Base-by-base conservation (phyloP, 2,888 invertebrate genomes). In the Ypsolopha scabrella region DNA sequence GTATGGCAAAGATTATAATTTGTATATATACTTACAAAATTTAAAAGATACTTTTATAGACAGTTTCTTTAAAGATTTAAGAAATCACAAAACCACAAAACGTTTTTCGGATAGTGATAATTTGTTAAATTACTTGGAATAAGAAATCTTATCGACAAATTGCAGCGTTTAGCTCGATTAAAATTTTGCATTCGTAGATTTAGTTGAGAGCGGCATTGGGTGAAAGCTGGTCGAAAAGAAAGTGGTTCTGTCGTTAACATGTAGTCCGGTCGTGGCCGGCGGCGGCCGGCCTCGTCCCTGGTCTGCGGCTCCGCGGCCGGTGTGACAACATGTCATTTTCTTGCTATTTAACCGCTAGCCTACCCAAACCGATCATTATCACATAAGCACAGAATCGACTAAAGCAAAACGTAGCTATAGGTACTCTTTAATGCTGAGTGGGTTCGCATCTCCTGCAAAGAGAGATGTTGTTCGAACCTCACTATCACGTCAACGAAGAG, bases 171-270 rank as follows among this genome's bases (percentile, higher is more conserved):
- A 13, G 13, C 3, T 48, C 64, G 60, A 67, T 71, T 70, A 69
- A 73, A 70, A 76, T 79, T 77, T 78, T 61, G 75, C 72, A 71
- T 73, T 71, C 70, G 74, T 75, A 73, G 69, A 73, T 76, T 70
- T 75, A 72, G 77, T 77, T 74, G 75, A 74, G 76, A 75, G 70
- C 70, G 68, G 66, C 69, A 69, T 70, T 70, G 62, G 74, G 85
- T 76, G 85, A 86, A 86, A 85, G 85, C 79, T 73, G 74, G 65
- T 73, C 71, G 72, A 83, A 85, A 86, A 75, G 85, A 85, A 86
- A 86, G 85, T 85, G 79, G 85, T 79, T 75, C 70, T 78, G 77
- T 60, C 75, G 57, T 57, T 70, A 71, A 76, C 74, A 72, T 75
- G 72, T 78, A 74, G 50, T 50, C 53, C 47, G 45, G 49, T 44